Conservation (phyloP, 2,113 vertebrate genomes). For the Pelmatolapia mariae region DNA sequence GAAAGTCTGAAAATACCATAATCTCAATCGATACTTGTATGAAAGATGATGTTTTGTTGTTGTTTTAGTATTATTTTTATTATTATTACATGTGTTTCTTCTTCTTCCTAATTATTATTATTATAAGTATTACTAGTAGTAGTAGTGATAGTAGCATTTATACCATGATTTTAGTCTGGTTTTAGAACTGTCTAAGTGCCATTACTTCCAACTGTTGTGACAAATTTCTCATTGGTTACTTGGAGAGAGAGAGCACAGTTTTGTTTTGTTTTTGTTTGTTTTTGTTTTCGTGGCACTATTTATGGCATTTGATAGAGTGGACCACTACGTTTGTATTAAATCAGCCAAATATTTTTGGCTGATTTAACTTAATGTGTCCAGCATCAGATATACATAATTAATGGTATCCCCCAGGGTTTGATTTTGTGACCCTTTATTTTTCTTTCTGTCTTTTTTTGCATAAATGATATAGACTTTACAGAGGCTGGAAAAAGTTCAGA, state of each 20-base stretch:
- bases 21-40: no score
- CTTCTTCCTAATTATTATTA: no score
- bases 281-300: neutral
- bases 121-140: neutral
- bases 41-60: no score
- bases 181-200: neutral
- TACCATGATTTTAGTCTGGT: neutral
- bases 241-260: neutral
- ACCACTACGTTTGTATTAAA: neutral
- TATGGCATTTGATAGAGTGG: neutral
- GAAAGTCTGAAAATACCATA: no score
- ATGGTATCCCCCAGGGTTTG: neutral
- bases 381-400: neutral
- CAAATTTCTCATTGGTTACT: neutral
- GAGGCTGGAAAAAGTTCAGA: neutral
- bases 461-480: neutral
- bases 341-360: neutral
- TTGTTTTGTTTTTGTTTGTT: neutral
- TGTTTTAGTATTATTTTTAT: no score
- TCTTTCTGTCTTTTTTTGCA: fast-evolving
- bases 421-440: neutral
- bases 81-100: no score
- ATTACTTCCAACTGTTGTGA: neutral
- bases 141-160: neutral
- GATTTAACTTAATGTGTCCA: neutral